A percentile compares a stretch with the other conserved stretches of the same genome.
phyloP scores from a whole-genome alignment of 2,888 invertebrate species.

The Belgica antarctica region DNA sequence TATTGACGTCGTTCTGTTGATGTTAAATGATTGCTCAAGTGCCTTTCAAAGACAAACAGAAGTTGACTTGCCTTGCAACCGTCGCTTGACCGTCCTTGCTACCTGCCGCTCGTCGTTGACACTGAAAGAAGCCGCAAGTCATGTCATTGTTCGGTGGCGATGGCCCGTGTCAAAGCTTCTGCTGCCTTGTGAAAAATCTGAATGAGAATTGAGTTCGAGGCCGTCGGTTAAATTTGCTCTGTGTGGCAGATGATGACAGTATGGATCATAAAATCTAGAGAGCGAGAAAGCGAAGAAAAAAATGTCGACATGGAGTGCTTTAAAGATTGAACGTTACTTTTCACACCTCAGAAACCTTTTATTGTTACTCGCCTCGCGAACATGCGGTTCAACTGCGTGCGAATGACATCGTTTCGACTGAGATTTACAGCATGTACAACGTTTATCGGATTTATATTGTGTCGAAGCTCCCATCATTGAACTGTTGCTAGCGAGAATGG shows the following conservation, averaged over 20 bases:
- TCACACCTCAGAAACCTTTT: conserved; percentile 16
- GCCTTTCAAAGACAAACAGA: no score
- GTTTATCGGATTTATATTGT: conserved; percentile 1
- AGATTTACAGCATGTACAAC: not conserved
- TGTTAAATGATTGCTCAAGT: no score
- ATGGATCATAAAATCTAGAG: no score
- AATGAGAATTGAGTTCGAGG: not conserved
- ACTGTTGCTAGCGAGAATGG: not conserved
- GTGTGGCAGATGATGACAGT: conserved; percentile 1
- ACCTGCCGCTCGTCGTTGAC: no score
- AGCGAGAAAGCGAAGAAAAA: no score
- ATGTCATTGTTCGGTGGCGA: not conserved
- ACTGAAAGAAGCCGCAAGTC: no score
- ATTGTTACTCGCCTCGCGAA: conserved; percentile 12
- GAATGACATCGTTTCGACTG: conserved; percentile 27
- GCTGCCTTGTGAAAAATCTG: not conserved
- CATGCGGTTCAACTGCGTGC: not conserved
- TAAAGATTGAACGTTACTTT: not conserved
- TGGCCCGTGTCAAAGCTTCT: conserved; percentile 2
- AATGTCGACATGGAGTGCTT: no score
- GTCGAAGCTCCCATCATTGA: not conserved
- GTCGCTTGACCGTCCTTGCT: no score
- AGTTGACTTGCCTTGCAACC: no score
- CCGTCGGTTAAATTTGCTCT: not conserved
- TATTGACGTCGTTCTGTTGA: no score